Evolutionary conservation across 1,140 invertebrate genomes (phyloP).

Genomic region (Copidosoma floridanum): DNA sequence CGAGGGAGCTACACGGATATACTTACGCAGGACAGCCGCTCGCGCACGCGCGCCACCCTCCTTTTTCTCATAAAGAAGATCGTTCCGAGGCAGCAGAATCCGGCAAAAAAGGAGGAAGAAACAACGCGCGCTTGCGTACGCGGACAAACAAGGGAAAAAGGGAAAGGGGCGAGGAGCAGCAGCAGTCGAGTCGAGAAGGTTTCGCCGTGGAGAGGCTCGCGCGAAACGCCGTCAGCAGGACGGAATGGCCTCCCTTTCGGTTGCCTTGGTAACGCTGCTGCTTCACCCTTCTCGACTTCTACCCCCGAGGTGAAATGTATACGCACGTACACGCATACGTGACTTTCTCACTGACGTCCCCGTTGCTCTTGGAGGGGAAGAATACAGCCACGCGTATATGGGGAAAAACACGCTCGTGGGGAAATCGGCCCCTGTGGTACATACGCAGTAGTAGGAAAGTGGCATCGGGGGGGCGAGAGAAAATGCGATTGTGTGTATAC

Average conservation of each 20-base stretch:
- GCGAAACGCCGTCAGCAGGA: conserved; percentile 50
- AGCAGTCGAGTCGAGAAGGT: conserved; percentile 21
- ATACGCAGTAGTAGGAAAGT: no score
- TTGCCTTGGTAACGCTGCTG: conserved; percentile 52
- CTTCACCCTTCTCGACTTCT: conserved; percentile 44
- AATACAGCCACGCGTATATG: conserved; percentile 15
- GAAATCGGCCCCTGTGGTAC: conserved; percentile 6
- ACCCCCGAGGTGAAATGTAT: conserved; percentile 32
- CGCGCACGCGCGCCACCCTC: background rate
- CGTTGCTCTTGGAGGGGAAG: conserved; percentile 27
- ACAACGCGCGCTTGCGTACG: background rate
- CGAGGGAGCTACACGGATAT: no score
- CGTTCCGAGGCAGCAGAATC: conserved; percentile 9
- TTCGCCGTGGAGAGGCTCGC: conserved; percentile 39
- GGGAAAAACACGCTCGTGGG: conserved; percentile 5
- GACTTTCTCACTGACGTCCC: conserved; percentile 1
- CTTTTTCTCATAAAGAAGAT: no score
- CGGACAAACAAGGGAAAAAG: background rate
- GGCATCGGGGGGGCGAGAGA: no score
- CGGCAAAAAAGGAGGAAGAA: background rate
- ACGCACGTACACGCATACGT: conserved; percentile 15
- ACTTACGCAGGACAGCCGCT: no score
- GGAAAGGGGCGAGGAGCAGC: background rate
- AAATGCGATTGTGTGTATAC: background rate
- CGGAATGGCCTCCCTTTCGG: conserved; percentile 51